Evolutionary conservation across 2,113 vertebrate genomes (phyloP), one percentile per base, ranked within the genome.

Genomic region (Cyanoramphus novaezelandiae): DNA sequence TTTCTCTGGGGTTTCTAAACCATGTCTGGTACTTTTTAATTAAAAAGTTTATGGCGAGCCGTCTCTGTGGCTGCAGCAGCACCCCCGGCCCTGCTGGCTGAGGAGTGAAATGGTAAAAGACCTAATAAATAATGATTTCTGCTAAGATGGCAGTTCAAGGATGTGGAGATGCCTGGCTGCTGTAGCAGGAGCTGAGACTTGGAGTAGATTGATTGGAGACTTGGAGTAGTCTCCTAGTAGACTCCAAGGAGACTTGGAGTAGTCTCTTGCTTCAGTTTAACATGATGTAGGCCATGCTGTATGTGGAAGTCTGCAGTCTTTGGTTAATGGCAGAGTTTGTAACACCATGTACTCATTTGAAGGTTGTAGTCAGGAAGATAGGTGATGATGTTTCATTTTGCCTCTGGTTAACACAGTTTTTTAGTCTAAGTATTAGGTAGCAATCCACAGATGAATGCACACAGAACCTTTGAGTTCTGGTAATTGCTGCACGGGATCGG

Each of bases 1-100:
- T 96, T 97, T 96, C 94, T 96, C 83, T 95, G 90, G 85, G 81
- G 47, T 95, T 97, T 96, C 90, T 96, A 97, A 97, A 97, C 97
- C n/a, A 57, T 94, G 96, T 97, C 97, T 97, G 97, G 96, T 95
- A 93, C 97, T 95, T 92, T 88, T 97, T 97, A 97, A 97, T 98
- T 98, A 95, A 96, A 96, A 91, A 92, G 87, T 97, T 97, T 97
- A 97, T 91, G 89, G 97, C 92, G 83, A 96, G 93, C 88, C 3
- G 92, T 95, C 95, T 97, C 96, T 97, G 93, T 97, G 95, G 91
- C 82, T 95, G 87, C 76, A 92, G 59, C 91, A 95, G 92, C 95
- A 95, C 69, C 84, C 91, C 94, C 35, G 90, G 94, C 90, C 78
- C 39, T 84, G 53, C 74, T 70, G 94, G 77, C 18, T 94, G 94